phyloP scores from a whole-genome alignment of 1,140 invertebrate species.

The Lasaia peninsularis region DNA sequence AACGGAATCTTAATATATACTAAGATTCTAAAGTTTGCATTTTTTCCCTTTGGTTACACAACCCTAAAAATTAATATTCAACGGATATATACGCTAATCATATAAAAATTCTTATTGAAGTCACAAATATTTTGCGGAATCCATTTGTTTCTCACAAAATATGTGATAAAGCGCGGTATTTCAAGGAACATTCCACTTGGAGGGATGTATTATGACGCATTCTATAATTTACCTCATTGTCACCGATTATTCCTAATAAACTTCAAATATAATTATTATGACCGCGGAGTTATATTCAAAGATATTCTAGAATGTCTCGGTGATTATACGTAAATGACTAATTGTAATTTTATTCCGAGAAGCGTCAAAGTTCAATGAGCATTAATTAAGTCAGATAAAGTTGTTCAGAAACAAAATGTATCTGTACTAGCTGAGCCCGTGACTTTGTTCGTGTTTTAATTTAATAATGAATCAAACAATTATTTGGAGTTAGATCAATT shows the following conservation, averaged over 20 bases:
- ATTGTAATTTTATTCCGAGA: conserved; percentile 2
- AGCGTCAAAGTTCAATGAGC: background rate
- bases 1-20: no score
- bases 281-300: background rate
- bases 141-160: conserved; percentile 24
- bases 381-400: background rate
- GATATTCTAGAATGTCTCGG: background rate
- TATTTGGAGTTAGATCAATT: no score
- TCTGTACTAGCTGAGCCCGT: no score
- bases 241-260: conserved; percentile 1
- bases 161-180: conserved; percentile 20
- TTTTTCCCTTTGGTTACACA: no score
- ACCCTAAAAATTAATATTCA: background rate
- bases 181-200: conserved; percentile 36
- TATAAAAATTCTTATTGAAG: background rate
- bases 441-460: no score
- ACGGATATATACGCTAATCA: background rate
- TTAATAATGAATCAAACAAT: no score
- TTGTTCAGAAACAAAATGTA: no score
- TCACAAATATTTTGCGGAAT: conserved; percentile 21
- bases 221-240: conserved; percentile 19
- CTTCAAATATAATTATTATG: background rate
- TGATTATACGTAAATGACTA: conserved; percentile 2
- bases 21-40: background rate
- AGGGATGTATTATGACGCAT: conserved; percentile 27